Conservation (phyloP, 1,140 invertebrate species). For the Phocides pigmalion region DNA sequence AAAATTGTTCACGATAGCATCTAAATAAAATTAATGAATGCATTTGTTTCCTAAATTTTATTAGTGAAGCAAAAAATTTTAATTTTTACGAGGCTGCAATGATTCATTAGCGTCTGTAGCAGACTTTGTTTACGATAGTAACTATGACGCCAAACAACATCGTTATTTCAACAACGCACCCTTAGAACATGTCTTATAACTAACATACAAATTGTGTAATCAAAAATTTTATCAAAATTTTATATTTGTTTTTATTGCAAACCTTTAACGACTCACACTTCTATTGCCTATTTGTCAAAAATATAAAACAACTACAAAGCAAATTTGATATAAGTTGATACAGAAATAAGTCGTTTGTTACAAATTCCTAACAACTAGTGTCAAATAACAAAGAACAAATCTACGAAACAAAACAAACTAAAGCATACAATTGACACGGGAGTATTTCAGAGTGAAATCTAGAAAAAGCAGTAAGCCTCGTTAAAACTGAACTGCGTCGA, state of each 20-base stretch:
- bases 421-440: slow-evolving; percentile 17
- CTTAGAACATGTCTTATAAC: neutral
- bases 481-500: slow-evolving; percentile 45
- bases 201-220: neutral
- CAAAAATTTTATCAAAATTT: no score
- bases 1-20: neutral
- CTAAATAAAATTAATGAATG: neutral
- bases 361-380: neutral
- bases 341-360: neutral
- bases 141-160: slow-evolving; percentile 41
- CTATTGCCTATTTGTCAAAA: no score
- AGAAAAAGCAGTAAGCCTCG: slow-evolving; percentile 38
- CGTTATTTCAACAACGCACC: slow-evolving; percentile 29
- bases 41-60: neutral
- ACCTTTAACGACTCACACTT: neutral
- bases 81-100: slow-evolving; percentile 16
- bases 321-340: no score
- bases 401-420: slow-evolving; percentile 15
- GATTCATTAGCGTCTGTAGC: slow-evolving; percentile 31
- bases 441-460: slow-evolving; percentile 20
- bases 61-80: slow-evolving; percentile 6
- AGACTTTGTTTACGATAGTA: slow-evolving; percentile 56
- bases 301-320: no score
- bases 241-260: no score
- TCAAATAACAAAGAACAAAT: slow-evolving; percentile 4